Base-by-base conservation (phyloP, 2,113 vertebrate species). In the Puma concolor region DNA sequence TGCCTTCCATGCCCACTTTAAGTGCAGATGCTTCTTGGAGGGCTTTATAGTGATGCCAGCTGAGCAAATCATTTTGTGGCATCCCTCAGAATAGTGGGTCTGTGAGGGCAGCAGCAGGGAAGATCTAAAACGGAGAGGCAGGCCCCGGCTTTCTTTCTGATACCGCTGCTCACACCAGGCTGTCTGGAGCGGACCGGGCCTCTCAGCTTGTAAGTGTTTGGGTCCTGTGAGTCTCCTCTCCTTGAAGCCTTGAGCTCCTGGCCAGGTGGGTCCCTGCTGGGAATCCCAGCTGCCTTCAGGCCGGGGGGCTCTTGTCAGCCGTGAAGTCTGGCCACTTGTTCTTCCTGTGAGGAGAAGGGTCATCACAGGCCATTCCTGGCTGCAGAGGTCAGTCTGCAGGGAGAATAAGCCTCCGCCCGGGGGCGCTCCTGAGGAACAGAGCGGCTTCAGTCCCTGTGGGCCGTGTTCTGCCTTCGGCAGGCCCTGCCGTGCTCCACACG, bases 241-340 rank as follows among this genome's bases (percentile, higher is more conserved):
- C 36, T 25, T 10, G 72, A 80, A 79, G 50, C 83, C 77, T 33
- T 64, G 60, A 15, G 38, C 44, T 86, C 52, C 63, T 33, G 79
- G 31, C 44, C 0, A 0, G 72, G 60, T 29, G 69, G 80, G 60
- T 77, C 66, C n/a, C 12, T 17, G 8, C 3, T 0, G 5, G 48
- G 57, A 57, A 16, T 76, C 64, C 48, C 27, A 36, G 19, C 23
- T 3, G 25, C 29, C 29, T 66, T 7, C 8, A 25, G 25, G 69
- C 25, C 2, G 19, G 69, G 63, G 52, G 25, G 7, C 25, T 14
- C 21, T 36, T 36, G 13, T 94, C 66, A 64, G 57, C 66, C 2
- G 36, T 13, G 10, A 41, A 5, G 36, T 41, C 36, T 21, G 71
- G 71, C 71, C 71, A 25, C 36, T 5, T 5, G 16, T 57, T 48